Base-by-base conservation (phyloP, 2,797 vertebrate genomes). In the Sus cebifrons region DNA sequence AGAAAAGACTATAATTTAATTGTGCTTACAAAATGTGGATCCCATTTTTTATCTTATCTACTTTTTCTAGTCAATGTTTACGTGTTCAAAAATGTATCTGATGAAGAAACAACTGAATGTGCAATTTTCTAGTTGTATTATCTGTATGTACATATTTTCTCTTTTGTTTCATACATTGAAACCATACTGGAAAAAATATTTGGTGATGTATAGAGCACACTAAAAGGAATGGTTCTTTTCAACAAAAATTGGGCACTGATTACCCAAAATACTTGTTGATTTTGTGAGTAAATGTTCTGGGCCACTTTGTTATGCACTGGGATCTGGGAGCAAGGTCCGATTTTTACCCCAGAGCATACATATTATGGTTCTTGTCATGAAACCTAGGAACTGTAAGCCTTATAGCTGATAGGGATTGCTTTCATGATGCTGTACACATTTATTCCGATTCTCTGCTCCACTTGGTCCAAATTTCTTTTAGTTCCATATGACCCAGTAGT, bases 361-460 rank as follows among this genome's bases (percentile, higher is more conserved):
- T 0, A 3, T 8, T 0, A 3, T 8, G 3, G 49, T 29, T 21
- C 1, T 58, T 21, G 25, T 21, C 5, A 20, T 17, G 32, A 84
- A 67, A 36, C 0, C 25, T 60, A 9, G 25, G 3, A 71, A 36
- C 1, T 27, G 3, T 14, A 14, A 4, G 6, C 29, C 36, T 74
- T 20, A 9, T 2, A 81, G 4, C 14, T 71, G 36, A 60, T 44
- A 44, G 1, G 14, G 17, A n/a, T 86, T 62, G 21, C 15, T 86
- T 73, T 18, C 64, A 5, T 11, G 32, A 17, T 36, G 54, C 3
- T 20, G 3, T 40, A 18, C 9, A n/a, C 21, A 40, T 54, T 86
- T 64, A 65, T 7, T 78, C 23, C 29, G 27, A 56, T 49, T 36
- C 71, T 87, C n/a, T 74, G 6, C 1, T 71, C 3, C 10, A 36